Base-by-base conservation (phyloP, 2,797 vertebrate species). In the Melanotaenia maccullochi region DNA sequence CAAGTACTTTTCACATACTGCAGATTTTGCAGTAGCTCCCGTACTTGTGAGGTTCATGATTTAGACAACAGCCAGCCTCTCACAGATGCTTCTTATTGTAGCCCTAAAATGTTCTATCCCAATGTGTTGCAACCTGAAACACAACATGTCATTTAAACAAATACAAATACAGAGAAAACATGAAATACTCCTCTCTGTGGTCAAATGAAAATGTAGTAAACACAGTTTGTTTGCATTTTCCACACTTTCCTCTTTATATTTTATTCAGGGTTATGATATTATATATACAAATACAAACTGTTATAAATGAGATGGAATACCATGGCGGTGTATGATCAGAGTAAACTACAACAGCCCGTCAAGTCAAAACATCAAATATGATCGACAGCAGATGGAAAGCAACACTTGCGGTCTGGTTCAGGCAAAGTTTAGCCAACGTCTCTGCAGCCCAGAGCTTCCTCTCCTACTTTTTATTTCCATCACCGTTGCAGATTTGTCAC, bases 361-460 rank as follows among this genome's bases (percentile, higher is more conserved):
- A 56, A 49, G 56, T 68, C 30, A 67, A 40, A 28, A 18, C 22
- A 42, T 25, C 58, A 40, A 78, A 47, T n/a, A 36, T 54, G 54
- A 72, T 68, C 36, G 36, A 28, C n/a, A 28, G 22, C 75, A 72
- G 69, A 78, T 72, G 75, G 68, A 22, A 35, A 55, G 61, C 33
- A 20, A 62, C 25, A 9, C 16, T 2, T 32, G 28, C 57, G 40
- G 60, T 64, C 60, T 8, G 38, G 65, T 65, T 60, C 33, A 47
- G 40, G 49, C 5, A 0, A 20, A 1, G 24, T 60, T 69, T 51
- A 24, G 49, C 65, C 60, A 49, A 28, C n/a, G 32, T 61, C 24
- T 65, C 28, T 25, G 61, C 14, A 65, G 47, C 44, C 49, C n/a
- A 18, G 38, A 57, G 52, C 52, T 68, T 51, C 42, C 60, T 52